Evolutionary conservation across 2,888 invertebrate species (phyloP), one percentile per base, ranked within the genome.

Genomic region (Brenthis daphne): DNA sequence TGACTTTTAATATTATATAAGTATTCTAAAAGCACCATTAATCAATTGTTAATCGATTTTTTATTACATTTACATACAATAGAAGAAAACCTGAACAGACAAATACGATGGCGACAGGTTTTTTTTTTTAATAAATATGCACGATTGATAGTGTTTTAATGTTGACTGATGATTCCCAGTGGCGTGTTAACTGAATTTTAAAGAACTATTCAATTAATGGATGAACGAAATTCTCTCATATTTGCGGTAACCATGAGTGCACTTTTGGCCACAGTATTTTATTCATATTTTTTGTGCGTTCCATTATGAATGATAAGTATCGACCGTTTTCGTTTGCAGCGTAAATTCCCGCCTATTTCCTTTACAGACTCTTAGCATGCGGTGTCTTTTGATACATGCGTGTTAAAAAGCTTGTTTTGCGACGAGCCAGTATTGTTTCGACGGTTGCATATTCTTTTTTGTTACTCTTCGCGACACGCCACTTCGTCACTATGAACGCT

Each of bases 231-330:
- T 20, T 56, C 50, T 63, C 48, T 61, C 33, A 67, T 33, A 56
- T 24, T 29, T 60, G 66, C 50, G 67, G 61, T 56, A 47, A 43
- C 61, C 61, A 43, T 51, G 50, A 61, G 56, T 61, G 50, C 37
- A 43, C 51, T 63, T 54, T 51, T 37, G 43, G 37, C 54, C 43
- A 50, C 16, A 33, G n/a, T 54, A 63, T 54, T 43, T 53, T 54
- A 54, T 53, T 54, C 37, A 54, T 53, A 20, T 37, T 20, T 63
- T 43, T 63, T 37, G 37, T 53, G 13, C 16, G 20, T 16, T 37
- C 16, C 63, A 50, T 51, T 63, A 61, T 63, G 33, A 63, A 63
- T 63, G 63, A 51, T 51, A 51, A 51, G 20, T 53, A 63, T 43
- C 63, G 63, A 63, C 16, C 37, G 37, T 43, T 53, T 43, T 37